A percentile compares a stretch with the other conserved stretches of the same genome.
Evolutionary conservation across 2,113 vertebrate species (phyloP).

Genomic region (Neogale vison): DNA sequence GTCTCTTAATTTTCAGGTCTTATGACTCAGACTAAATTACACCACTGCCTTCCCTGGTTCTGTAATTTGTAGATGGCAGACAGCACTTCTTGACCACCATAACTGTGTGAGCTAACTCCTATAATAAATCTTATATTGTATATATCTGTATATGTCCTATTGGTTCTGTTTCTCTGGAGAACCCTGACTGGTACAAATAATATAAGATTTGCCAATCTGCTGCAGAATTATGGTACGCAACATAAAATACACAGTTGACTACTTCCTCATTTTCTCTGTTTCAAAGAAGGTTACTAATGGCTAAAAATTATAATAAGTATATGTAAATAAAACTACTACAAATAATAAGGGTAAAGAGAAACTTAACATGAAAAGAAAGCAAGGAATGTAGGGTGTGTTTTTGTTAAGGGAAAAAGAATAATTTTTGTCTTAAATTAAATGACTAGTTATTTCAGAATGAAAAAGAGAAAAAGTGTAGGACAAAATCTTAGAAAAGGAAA

Average conservation of each 20-base stretch:
- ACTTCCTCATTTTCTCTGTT: not conserved
- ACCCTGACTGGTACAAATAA: not conserved
- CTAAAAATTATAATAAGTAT: not conserved
- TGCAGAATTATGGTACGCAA: not conserved
- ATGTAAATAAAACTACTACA: conserved; percentile 29
- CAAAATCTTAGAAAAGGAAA: not conserved
- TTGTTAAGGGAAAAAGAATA: not conserved
- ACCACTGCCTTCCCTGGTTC: not conserved
- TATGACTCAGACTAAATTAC: not conserved
- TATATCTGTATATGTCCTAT: not conserved
- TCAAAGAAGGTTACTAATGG: not conserved
- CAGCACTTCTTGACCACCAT: not conserved
- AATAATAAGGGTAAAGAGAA: conserved; percentile 24
- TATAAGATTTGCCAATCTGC: not conserved
- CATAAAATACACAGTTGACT: not conserved
- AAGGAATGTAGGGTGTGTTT: not conserved
- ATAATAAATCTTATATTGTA: not conserved
- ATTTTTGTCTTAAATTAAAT: conserved; percentile 4
- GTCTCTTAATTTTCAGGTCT: not conserved
- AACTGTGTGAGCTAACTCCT: not conserved
- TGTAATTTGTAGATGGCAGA: not conserved
- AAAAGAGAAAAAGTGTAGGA: not conserved
- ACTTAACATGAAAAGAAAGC: not conserved
- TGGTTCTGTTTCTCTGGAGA: not conserved
- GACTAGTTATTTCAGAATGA: not conserved